A percentile compares a stretch with the other conserved stretches of the same genome.
These are phyloP conservation scores for Formica exsecta DNA, from an alignment of 1,140 invertebrate genomes.

Conservation along the genomic window DNA sequence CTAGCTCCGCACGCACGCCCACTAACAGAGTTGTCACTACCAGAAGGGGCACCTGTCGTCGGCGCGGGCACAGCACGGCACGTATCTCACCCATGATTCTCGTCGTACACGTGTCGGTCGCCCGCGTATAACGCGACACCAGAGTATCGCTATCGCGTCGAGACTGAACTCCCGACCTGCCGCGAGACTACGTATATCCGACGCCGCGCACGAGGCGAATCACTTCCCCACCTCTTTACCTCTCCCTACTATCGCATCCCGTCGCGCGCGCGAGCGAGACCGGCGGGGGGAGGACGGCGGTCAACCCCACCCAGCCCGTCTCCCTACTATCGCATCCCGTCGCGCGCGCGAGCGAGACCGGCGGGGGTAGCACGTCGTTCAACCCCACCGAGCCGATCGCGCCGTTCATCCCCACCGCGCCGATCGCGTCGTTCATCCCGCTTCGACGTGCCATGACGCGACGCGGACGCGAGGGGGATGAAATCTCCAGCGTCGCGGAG, in stretches of 20 bases:
- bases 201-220: constrained; percentile 72
- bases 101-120: constrained; percentile 42
- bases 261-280: constrained; percentile 50
- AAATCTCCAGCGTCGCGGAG: constrained; percentile 37
- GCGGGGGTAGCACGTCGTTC: constrained; percentile 30
- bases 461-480: constrained; percentile 64
- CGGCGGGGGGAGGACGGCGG: constrained; percentile 24
- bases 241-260: constrained; percentile 4
- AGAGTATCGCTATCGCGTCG: constrained; percentile 83
- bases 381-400: constrained; percentile 29
- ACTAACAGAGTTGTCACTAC: constrained; percentile 73
- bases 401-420: constrained; percentile 40
- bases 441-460: constrained; percentile 52
- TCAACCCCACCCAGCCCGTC: constrained; percentile 40
- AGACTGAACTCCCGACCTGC: constrained; percentile 82
- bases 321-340: too few relatives aligned
- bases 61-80: constrained; percentile 68
- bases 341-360: constrained; percentile 49
- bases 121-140: constrained; percentile 57
- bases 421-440: constrained; percentile 40
- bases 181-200: constrained; percentile 80
- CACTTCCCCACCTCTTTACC: constrained; percentile 61
- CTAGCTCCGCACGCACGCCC: constrained; percentile 75
- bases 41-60: constrained; percentile 74
- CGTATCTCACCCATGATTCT: constrained; percentile 73